These are phyloP conservation scores for Drosophila anomelani DNA, from an alignment of 2,888 invertebrate genomes.

Conservation along the genomic window DNA sequence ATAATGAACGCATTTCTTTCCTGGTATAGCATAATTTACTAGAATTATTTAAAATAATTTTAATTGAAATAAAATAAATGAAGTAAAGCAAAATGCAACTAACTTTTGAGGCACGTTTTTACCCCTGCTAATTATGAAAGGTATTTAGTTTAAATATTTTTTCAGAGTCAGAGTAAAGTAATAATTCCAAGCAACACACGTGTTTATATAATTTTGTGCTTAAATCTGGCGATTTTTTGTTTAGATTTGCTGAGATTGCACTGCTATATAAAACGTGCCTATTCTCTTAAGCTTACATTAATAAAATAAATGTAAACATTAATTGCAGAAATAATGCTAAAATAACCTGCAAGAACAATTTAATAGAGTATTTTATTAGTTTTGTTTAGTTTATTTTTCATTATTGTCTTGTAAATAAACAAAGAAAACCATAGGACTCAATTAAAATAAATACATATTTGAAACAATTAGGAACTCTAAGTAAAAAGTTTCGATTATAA, in stretches of 20 bases:
- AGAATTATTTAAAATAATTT: neutral
- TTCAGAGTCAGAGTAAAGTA: neutral
- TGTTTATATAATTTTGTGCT: neutral
- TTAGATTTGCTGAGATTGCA: neutral
- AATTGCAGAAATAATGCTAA: neutral
- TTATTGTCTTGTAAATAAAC: no score
- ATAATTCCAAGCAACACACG: no score
- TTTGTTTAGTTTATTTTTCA: no score
- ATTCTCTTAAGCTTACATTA: neutral
- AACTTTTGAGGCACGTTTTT: neutral
- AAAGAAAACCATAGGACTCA: no score
- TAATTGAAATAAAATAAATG: no score
- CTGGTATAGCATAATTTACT: neutral
- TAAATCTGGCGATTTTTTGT: neutral
- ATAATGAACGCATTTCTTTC: neutral
- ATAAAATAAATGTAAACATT: neutral
- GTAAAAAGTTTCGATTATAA: neutral
- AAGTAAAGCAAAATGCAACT: neutral
- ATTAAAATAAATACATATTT: neutral
- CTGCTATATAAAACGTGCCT: neutral
- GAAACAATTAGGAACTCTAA: neutral
- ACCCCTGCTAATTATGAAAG: neutral
- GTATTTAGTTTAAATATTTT: neutral
- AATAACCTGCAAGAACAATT: neutral
- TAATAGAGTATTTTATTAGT: neutral